Conservation (phyloP, 2,113 vertebrate species). For the Pomatostomus ruficeps region DNA sequence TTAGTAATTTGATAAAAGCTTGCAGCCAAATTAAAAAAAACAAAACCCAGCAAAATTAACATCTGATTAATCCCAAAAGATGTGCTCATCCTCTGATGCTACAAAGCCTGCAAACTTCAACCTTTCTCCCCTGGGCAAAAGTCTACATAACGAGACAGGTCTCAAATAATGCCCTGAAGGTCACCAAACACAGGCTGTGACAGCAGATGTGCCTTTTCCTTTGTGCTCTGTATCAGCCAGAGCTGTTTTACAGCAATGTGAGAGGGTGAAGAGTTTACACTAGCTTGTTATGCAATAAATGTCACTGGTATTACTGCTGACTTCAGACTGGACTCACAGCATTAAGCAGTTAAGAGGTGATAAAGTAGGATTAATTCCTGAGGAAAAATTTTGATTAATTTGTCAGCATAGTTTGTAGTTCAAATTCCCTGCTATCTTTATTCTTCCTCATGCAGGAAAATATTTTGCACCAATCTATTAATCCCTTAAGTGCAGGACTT, state of each 20-base stretch:
- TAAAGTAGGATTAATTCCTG: constrained; percentile 73
- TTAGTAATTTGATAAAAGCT: not conserved
- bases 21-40: not conserved
- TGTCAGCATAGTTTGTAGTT: not conserved
- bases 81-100: not conserved
- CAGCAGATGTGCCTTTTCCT: not conserved
- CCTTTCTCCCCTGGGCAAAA: not conserved
- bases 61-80: not conserved
- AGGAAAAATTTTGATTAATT: constrained; percentile 41
- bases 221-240: not conserved
- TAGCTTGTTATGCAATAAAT: constrained; percentile 27
- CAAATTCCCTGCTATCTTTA: not conserved
- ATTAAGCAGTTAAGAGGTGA: constrained; percentile 75
- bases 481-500: not conserved
- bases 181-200: not conserved
- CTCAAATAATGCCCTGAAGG: not conserved
- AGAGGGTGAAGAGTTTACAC: constrained; percentile 22
- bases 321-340: constrained; percentile 65
- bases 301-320: constrained; percentile 45
- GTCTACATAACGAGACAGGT: not conserved
- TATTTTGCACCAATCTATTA: constrained; percentile 11
- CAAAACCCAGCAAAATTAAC: not conserved
- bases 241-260: not conserved
- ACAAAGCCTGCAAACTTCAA: not conserved
- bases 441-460: not conserved